Conservation (phyloP, 2,113 vertebrate species). For the Barnardius zonarius region DNA sequence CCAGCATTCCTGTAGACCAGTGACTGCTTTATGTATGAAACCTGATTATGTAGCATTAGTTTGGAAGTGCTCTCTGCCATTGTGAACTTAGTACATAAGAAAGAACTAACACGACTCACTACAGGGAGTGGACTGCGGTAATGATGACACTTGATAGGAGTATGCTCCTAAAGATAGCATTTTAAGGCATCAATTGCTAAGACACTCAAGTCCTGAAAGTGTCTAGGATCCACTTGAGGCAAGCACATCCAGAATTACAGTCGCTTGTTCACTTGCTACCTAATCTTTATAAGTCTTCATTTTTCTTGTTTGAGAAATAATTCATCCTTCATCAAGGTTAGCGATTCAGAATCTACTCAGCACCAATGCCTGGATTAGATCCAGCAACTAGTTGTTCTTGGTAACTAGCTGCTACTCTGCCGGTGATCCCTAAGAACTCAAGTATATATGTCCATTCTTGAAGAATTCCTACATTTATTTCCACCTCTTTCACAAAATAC, state of each 20-base stretch:
- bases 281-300: background rate
- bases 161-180: background rate
- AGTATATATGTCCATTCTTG: background rate
- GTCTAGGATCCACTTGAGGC: background rate
- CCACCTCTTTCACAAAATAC: background rate
- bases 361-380: background rate
- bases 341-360: background rate
- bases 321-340: background rate
- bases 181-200: conserved; percentile 12
- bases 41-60: background rate
- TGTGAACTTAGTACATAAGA: background rate
- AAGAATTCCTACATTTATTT: background rate
- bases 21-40: background rate
- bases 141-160: background rate
- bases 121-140: background rate
- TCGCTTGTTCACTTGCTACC: background rate
- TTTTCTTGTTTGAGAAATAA: background rate
- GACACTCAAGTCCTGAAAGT: background rate
- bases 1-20: background rate
- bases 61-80: background rate
- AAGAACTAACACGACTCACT: background rate
- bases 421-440: background rate
- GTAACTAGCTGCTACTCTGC: background rate
- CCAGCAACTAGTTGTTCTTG: background rate
- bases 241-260: background rate